These are phyloP conservation scores for Lathamus discolor DNA, from an alignment of 2,113 vertebrate genomes.

Conservation along the genomic window DNA sequence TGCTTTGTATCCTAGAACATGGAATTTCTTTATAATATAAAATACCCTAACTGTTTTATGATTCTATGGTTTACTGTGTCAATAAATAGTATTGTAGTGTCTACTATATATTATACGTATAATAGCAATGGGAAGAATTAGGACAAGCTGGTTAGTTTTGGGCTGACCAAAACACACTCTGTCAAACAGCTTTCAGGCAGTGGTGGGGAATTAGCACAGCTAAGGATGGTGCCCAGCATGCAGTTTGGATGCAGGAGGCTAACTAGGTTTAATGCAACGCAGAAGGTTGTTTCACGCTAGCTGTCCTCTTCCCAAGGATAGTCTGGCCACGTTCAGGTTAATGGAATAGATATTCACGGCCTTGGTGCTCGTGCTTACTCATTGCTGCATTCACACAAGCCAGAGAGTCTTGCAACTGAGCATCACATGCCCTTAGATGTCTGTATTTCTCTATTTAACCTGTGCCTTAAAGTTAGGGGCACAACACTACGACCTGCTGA, in stretches of 20 bases:
- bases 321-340: background rate
- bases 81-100: background rate
- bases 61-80: background rate
- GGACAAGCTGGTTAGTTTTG: background rate
- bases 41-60: background rate
- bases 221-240: background rate
- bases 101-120: background rate
- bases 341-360: too few relatives aligned
- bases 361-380: background rate
- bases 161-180: background rate
- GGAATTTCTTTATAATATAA: background rate
- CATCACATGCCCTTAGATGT: too few relatives aligned
- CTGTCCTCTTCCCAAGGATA: background rate
- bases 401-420: background rate
- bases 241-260: background rate
- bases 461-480: background rate
- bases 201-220: background rate
- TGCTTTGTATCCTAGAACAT: background rate
- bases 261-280: background rate
- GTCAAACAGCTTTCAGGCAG: background rate
- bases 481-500: background rate
- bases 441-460: background rate
- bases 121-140: background rate
- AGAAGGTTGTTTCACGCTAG: background rate
- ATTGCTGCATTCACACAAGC: accelerated